Evolutionary conservation across 1,140 invertebrate genomes (phyloP).

Genomic region (Papilio machaon): DNA sequence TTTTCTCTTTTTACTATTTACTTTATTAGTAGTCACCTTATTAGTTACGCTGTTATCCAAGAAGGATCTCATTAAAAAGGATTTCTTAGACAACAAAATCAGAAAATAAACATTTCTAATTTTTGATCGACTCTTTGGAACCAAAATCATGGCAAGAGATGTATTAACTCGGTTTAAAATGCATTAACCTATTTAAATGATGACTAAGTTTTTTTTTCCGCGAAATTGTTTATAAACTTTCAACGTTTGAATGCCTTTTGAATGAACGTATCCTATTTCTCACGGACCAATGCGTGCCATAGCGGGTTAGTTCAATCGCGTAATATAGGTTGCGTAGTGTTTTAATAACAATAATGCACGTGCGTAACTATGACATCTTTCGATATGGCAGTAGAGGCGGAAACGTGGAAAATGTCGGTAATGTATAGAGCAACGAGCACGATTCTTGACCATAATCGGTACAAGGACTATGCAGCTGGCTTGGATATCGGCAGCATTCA

Average conservation of each 20-base stretch:
- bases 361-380: slow-evolving; percentile 76
- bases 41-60: not conserved
- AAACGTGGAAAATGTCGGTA: slow-evolving; percentile 80
- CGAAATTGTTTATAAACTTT: slow-evolving; percentile 12
- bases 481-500: slow-evolving; percentile 76
- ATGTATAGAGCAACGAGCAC: slow-evolving; percentile 72
- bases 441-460: slow-evolving; percentile 79
- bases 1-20: not conserved
- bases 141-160: not conserved
- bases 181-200: slow-evolving; percentile 9
- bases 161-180: not conserved
- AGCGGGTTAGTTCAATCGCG: slow-evolving; percentile 33
- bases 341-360: slow-evolving; percentile 67
- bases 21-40: not conserved
- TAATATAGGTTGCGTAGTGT: slow-evolving; percentile 49
- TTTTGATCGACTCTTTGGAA: not conserved
- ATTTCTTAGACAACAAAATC: not conserved
- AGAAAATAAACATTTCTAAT: not conserved
- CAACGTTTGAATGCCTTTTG: slow-evolving; percentile 22
- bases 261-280: slow-evolving; percentile 31
- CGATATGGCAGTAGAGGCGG: slow-evolving; percentile 77
- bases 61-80: not conserved
- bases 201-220: slow-evolving; percentile 13
- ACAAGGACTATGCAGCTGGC: slow-evolving; percentile 79
- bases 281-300: slow-evolving; percentile 7